These are phyloP conservation scores for Sympetrum striolatum DNA, from an alignment of 2,888 invertebrate genomes.

Conservation along the genomic window DNA sequence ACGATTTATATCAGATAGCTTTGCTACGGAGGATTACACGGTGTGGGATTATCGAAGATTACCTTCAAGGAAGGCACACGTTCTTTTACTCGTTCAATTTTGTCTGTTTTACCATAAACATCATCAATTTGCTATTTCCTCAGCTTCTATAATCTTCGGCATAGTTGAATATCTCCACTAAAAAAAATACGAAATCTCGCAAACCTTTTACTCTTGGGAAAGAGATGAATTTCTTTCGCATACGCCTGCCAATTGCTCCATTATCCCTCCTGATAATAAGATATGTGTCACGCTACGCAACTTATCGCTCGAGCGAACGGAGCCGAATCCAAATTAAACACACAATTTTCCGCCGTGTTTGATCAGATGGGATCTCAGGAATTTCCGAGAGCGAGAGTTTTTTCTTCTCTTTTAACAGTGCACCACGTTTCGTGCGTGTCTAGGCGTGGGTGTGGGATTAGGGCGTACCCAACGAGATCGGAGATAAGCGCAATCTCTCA, in stretches of 20 bases:
- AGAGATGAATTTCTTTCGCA: not conserved
- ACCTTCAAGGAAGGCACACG: too few species aligned
- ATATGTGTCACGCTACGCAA: not conserved
- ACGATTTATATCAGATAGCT: too few species aligned
- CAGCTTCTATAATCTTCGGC: too few species aligned
- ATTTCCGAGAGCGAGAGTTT: not conserved
- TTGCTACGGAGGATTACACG: too few species aligned
- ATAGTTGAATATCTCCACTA: too few species aligned
- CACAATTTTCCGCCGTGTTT: not conserved
- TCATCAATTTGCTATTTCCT: too few species aligned
- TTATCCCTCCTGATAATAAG: not conserved
- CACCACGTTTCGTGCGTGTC: not conserved
- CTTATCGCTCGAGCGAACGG: not conserved
- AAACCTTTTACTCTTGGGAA: too few species aligned
- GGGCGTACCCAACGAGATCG: not conserved
- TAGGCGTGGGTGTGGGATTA: not conserved
- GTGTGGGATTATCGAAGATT: too few species aligned
- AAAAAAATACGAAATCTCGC: not conserved
- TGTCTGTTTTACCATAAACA: too few species aligned
- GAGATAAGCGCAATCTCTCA: not conserved
- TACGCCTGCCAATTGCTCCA: not conserved
- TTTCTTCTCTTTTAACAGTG: not conserved
- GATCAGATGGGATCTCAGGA: not conserved
- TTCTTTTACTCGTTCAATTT: too few species aligned
- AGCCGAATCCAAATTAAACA: not conserved